These are phyloP conservation scores for Loris lydekkerianus DNA, from an alignment of 2,797 vertebrate genomes.

Conservation along the genomic window DNA sequence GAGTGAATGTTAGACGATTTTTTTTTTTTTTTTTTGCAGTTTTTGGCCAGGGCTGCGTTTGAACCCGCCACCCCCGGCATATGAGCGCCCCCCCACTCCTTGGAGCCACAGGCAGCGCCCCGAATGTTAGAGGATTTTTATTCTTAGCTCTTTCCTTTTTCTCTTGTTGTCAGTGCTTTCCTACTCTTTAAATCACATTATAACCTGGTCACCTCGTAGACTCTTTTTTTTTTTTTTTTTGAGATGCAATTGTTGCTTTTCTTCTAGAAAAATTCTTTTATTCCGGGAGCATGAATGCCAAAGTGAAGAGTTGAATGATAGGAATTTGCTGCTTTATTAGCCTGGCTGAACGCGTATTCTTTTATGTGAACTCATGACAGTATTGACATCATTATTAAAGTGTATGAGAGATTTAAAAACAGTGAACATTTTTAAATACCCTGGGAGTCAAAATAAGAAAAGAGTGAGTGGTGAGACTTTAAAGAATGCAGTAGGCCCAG, in stretches of 20 bases:
- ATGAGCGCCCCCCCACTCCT: no score
- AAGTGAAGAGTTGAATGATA: slow-evolving; percentile 18
- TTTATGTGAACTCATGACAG: neutral
- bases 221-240: neutral
- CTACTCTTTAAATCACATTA: neutral
- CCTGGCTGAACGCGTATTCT: neutral
- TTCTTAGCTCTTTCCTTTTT: neutral
- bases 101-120: no score
- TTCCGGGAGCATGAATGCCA: neutral
- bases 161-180: neutral
- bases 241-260: neutral
- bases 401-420: neutral
- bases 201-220: neutral
- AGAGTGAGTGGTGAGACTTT: neutral
- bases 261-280: neutral
- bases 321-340: neutral
- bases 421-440: neutral
- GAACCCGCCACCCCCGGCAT: no score
- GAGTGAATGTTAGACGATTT: neutral
- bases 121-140: neutral
- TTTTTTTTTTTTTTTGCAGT: neutral
- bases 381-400: neutral
- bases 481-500: neutral
- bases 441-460: neutral
- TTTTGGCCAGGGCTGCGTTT: no score